Percentiles rank a stretch among this genome's conserved stretches.
phyloP scores from a whole-genome alignment of 2,113 vertebrate species.

The Sorex fumeus region DNA sequence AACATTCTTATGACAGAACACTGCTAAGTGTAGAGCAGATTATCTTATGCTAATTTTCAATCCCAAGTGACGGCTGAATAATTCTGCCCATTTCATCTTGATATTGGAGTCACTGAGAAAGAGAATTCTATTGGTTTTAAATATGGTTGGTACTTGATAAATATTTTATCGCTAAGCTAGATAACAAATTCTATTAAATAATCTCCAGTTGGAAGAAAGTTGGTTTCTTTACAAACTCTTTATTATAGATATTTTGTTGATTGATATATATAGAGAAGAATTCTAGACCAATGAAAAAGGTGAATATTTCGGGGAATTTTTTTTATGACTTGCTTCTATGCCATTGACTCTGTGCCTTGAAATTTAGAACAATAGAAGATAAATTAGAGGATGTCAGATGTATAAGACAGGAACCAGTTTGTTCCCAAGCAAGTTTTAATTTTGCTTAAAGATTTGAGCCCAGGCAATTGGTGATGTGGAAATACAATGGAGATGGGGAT shows the following conservation, averaged over 20 bases:
- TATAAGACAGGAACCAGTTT: neutral
- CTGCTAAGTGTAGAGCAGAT: too few relatives aligned
- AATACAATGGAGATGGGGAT: neutral
- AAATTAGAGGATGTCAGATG: neutral
- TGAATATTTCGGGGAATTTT: neutral
- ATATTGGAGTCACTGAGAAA: too few relatives aligned
- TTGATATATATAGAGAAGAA: neutral
- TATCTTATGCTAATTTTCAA: too few relatives aligned
- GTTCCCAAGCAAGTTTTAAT: neutral
- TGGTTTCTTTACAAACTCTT: neutral
- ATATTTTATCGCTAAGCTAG: neutral
- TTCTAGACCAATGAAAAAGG: neutral
- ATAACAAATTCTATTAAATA: neutral
- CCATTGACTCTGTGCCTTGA: neutral
- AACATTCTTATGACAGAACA: too few relatives aligned
- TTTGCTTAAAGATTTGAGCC: neutral
- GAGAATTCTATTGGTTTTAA: slow-evolving; percentile 33
- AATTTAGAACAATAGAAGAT: neutral
- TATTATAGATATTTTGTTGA: neutral
- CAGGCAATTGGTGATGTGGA: neutral
- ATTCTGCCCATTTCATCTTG: too few relatives aligned
- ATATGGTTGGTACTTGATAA: neutral
- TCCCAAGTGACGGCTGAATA: too few relatives aligned
- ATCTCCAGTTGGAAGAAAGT: neutral
- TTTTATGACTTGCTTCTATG: neutral